Conservation (phyloP, 2,797 vertebrate species). For the Epinephelus coioides region DNA sequence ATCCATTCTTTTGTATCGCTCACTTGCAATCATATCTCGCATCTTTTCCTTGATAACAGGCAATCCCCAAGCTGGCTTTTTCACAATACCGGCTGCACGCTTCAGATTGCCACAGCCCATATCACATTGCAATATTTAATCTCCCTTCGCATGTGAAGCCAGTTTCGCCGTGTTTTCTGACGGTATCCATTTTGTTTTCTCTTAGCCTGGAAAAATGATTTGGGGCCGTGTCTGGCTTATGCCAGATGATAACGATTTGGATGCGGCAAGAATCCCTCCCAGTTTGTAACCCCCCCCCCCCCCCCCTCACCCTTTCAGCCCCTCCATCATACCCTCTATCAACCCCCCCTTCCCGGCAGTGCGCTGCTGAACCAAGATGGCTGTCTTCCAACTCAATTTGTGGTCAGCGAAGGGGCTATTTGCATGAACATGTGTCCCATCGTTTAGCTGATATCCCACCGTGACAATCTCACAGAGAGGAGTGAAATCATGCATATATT, state of each 20-base stretch:
- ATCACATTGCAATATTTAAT: conserved; percentile 69
- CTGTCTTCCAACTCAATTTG: conserved; percentile 81
- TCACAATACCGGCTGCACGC: conserved; percentile 42
- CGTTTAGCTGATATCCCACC: conserved; percentile 74
- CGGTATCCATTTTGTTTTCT: conserved; percentile 59
- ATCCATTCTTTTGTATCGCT: conserved; percentile 60
- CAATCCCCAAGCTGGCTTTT: conserved; percentile 53
- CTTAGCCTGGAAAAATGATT: conserved; percentile 51
- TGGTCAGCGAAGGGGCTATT: conserved; percentile 76
- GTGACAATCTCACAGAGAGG: conserved; percentile 70
- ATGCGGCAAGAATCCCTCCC: conserved; percentile 45
- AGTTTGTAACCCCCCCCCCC: conserved; percentile 24
- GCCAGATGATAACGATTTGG: conserved; percentile 56
- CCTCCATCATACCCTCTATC: conserved; percentile 46
- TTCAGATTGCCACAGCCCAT: conserved; percentile 56
- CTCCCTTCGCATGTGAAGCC: conserved; percentile 47
- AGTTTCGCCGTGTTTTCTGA: conserved; percentile 35
- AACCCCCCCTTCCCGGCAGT: conserved; percentile 41
- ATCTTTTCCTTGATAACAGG: conserved; percentile 66
- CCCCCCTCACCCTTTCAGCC: background rate
- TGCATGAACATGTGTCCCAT: conserved; percentile 81
- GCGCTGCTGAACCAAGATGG: conserved; percentile 75
- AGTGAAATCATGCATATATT: conserved; percentile 71
- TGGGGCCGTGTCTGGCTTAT: conserved; percentile 29
- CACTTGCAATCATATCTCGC: conserved; percentile 62